Evolutionary conservation across 2,113 vertebrate genomes (phyloP).

Genomic region (Atherinomorus stipes): DNA sequence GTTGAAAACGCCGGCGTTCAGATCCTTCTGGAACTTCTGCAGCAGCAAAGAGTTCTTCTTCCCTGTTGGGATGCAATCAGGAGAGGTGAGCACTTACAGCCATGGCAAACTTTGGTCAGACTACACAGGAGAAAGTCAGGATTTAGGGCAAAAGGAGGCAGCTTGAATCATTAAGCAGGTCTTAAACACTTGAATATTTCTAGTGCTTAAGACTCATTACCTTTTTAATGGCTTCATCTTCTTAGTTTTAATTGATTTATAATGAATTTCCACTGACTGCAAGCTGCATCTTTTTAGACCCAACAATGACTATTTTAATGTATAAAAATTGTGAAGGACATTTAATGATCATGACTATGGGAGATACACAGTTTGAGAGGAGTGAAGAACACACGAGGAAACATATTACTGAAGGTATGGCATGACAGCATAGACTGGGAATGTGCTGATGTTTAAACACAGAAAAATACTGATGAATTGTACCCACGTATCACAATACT

Average conservation of each 20-base stretch:
- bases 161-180: conserved; percentile 37
- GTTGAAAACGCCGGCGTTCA: conserved; percentile 98
- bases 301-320: conserved; percentile 35
- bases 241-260: not conserved
- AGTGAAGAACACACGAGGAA: conserved; percentile 68
- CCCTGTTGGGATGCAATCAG: conserved; percentile 83
- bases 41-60: conserved; percentile 98
- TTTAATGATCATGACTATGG: conserved; percentile 68
- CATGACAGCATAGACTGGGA: conserved; percentile 52
- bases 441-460: conserved; percentile 66
- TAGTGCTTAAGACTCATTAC: not conserved
- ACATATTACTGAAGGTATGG: conserved; percentile 65
- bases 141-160: conserved; percentile 55
- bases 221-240: not conserved
- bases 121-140: conserved; percentile 46
- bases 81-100: conserved; percentile 62
- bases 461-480: conserved; percentile 65
- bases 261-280: conserved; percentile 19
- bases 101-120: conserved; percentile 51
- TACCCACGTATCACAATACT: conserved; percentile 56
- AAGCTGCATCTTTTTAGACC: conserved; percentile 70
- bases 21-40: conserved; percentile 98
- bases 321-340: conserved; percentile 63
- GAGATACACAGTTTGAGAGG: conserved; percentile 46
- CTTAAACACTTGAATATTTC: not conserved